A percentile compares a stretch with the other conserved stretches of the same genome.
Conservation (phyloP, 2,888 invertebrate genomes). For the Polymixis flavicincta region DNA sequence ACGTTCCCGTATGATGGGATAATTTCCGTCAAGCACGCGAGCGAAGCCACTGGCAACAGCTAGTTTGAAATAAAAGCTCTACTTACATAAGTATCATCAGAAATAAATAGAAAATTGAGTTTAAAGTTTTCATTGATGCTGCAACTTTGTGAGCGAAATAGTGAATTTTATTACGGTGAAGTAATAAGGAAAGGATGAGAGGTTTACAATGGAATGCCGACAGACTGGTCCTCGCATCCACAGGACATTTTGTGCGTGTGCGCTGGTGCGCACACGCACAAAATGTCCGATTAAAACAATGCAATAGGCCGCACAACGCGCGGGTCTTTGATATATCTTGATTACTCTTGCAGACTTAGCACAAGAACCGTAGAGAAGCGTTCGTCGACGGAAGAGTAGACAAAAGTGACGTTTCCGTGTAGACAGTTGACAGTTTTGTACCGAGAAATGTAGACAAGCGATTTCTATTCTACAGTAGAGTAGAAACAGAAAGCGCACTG, state of each 20-base stretch:
- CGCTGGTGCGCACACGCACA: slow-evolving; percentile 31
- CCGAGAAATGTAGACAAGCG: too few species aligned
- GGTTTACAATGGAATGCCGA: slow-evolving; percentile 60
- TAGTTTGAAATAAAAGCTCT: slow-evolving; percentile 1
- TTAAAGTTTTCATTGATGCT: slow-evolving; percentile 46
- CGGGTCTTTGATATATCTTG: slow-evolving; percentile 5
- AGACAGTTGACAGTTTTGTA: too few species aligned
- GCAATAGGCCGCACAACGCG: slow-evolving; percentile 13
- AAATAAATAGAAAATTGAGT: slow-evolving; percentile 43
- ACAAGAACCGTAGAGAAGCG: too few species aligned
- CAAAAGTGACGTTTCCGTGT: too few species aligned
- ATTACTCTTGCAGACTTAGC: slow-evolving; percentile 15
- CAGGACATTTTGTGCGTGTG: too few species aligned
- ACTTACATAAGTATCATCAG: slow-evolving; percentile 7
- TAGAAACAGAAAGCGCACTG: too few species aligned
- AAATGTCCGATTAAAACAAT: slow-evolving; percentile 43
- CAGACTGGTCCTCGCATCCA: slow-evolving; percentile 49
- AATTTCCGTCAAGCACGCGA: too few species aligned
- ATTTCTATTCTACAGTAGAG: too few species aligned
- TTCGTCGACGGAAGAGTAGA: too few species aligned
- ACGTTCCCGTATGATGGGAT: too few species aligned
- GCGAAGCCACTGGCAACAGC: too few species aligned
- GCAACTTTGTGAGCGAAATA: slow-evolving; percentile 42
- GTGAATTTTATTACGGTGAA: slow-evolving; percentile 54
- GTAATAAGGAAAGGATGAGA: slow-evolving; percentile 39